Evolutionary conservation across 2,888 invertebrate genomes (phyloP), one percentile per base, ranked within the genome.

Genomic region (Oscheius sp.): DNA sequence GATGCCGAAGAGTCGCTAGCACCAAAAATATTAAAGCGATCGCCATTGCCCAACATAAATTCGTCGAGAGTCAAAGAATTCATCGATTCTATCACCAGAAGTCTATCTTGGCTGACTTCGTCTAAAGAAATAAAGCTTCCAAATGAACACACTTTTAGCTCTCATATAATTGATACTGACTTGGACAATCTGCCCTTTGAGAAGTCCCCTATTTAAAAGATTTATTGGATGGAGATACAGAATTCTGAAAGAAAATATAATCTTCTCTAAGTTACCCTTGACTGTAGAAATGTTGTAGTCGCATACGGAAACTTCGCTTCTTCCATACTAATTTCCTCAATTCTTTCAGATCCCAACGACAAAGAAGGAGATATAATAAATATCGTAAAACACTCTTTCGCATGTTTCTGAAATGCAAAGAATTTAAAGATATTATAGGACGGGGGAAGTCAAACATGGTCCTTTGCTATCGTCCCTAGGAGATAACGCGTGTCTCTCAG

Each of bases 151-250:
- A 47, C 67, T 59, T 67, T 32, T 45, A 2, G 36, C 28, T n/a
- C 30, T 67, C 14, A 14, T 56, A 5, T 54, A 49, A 22, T 67
- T 70, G n/a, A 75, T 44, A 3, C 45, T 62, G 6, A 68, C 26
- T 51, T 70, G 65, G 8, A 75, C 71, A 14, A 73, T 67, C 45
- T 75, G 75, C 12, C 38, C 45, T 17, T 59, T 51, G 2, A 73
- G 33, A 30, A 73, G 36, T 45, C 75, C 75, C n/a, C 49, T 56
- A 9, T 51, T 57, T 24, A 68, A 68, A 3, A 69, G 69, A 32
- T 66, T 67, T 2, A 72, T 9, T 9, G 73, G 72, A 47, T 73
- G 47, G 5, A 73, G 26, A 22, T 59, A 71, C 20, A 73, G 28
- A 1, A 62, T 33, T 22, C 75, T 75, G 22, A 20, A 54, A 20